Evolutionary conservation across 2,113 vertebrate genomes (phyloP), one percentile per base, ranked within the genome.

Genomic region (Pluvianellus socialis): DNA sequence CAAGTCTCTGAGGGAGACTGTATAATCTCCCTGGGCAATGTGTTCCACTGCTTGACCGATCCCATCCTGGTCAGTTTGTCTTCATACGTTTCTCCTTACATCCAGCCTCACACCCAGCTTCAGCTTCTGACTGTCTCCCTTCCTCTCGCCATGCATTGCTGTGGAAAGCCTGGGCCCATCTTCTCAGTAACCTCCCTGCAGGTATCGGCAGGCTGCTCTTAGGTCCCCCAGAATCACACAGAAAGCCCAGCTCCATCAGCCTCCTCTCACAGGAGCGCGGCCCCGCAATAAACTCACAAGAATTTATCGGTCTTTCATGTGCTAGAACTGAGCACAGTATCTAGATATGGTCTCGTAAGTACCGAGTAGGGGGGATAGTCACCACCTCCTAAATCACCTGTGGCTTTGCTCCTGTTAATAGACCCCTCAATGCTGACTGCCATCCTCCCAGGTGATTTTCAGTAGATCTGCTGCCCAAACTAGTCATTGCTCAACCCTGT

Each of bases 121-220:
- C 58, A 59, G 26, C 15, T 17, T 75, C 45, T 76, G 72, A 73
- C 35, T 14, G 6, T 14, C 49, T 76, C 58, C 7, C 49, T 53
- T 58, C 14, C 23, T 72, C 26, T 28, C 26, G 35, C 56, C 47
- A 17, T 0, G 0, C 0, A 0, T 15, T 59, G 28, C 56, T 55
- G 21, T 63, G 45, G 68, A 82, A 86, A 92, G 28, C 49, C 49
- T 20, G 21, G 16, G 30, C 21, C 44, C 28, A 44, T 44, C 44
- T 49, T 8, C 79, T 65, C 56, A 14, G 44, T 14, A 52, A n/a
- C 13, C 4, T 42, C 62, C 23, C 10, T 33, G 27, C 26, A 61
- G n/a, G 11, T 49, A n/a, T 4, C 3, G 2, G 30, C 22, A n/a
- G 44, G 68, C 19, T 73, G 68, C 53, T 70, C 44, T 33, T 23